Evolutionary conservation across 2,888 invertebrate species (phyloP).

Genomic region (Chalcis sispes): DNA sequence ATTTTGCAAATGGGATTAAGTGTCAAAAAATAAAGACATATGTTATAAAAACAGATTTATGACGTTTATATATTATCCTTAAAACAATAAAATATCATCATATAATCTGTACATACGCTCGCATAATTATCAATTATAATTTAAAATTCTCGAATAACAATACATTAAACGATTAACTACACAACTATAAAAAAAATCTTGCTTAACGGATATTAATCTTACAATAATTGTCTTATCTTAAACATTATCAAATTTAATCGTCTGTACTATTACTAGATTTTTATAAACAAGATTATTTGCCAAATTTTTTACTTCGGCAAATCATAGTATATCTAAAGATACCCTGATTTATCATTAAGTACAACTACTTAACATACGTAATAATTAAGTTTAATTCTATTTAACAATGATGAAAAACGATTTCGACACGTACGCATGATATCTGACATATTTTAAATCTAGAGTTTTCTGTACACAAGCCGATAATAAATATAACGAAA

Average conservation of each 20-base stretch:
- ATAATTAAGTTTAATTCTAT: conserved; percentile 1
- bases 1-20: too few species aligned
- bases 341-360: conserved; percentile 14
- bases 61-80: conserved; percentile 43
- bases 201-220: conserved; percentile 1
- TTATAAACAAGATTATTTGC: conserved; percentile 35
- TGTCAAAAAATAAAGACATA: conserved; percentile 19
- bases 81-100: conserved; percentile 36
- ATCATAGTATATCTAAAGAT: conserved; percentile 17
- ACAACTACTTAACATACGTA: conserved; percentile 7
- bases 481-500: too few species aligned
- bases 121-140: not conserved
- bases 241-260: conserved; percentile 3
- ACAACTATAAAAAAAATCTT: conserved; percentile 46
- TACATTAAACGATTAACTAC: conserved; percentile 31
- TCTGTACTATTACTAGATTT: conserved; percentile 15
- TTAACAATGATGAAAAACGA: conserved; percentile 25
- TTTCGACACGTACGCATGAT: conserved; percentile 5
- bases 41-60: conserved; percentile 31
- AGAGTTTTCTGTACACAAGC: too few species aligned
- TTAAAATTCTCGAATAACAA: conserved; percentile 35
- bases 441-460: too few species aligned
- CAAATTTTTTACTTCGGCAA: not conserved
- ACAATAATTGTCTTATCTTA: not conserved
- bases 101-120: conserved; percentile 23